A percentile compares a stretch with the other conserved stretches of the same genome.
These are phyloP conservation scores for Melanotaenia boesemani DNA, from an alignment of 2,797 vertebrate genomes.

Conservation along the genomic window DNA sequence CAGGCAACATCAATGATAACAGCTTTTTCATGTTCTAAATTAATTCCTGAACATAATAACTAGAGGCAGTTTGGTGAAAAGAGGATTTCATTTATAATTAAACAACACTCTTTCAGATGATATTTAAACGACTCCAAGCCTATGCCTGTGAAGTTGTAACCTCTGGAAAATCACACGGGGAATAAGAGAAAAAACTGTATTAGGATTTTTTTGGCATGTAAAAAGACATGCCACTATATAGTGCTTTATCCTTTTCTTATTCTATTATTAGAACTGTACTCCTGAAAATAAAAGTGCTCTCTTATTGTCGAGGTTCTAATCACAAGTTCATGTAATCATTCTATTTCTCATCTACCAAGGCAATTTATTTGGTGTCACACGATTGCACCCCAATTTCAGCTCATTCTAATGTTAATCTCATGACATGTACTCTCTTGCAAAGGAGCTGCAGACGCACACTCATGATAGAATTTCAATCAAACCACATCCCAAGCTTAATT, in stretches of 20 bases:
- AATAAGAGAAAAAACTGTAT: conserved; percentile 21
- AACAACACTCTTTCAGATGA: conserved; percentile 61
- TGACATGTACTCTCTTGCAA: conserved; percentile 50
- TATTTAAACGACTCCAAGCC: conserved; percentile 54
- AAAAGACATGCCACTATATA: neutral
- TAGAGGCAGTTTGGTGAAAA: conserved; percentile 61
- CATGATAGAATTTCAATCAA: conserved; percentile 72
- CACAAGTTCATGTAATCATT: conserved; percentile 67
- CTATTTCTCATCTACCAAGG: conserved; percentile 67
- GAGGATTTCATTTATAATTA: conserved; percentile 72
- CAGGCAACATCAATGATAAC: conserved; percentile 58
- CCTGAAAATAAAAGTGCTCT: conserved; percentile 44
- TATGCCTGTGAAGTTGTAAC: conserved; percentile 53
- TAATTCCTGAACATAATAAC: conserved; percentile 72
- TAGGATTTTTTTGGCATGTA: conserved; percentile 10
- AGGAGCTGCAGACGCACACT: conserved; percentile 41
- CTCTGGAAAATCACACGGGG: conserved; percentile 43
- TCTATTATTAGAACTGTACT: conserved; percentile 30
- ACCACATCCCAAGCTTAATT: conserved; percentile 59
- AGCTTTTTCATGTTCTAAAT: conserved; percentile 75
- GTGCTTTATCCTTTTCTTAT: conserved; percentile 12
- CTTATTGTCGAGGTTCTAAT: conserved; percentile 50
- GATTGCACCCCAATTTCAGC: conserved; percentile 76
- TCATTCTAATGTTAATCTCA: conserved; percentile 72
- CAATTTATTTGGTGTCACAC: conserved; percentile 74